A percentile compares a stretch with the other conserved stretches of the same genome.
Evolutionary conservation across 2,888 invertebrate genomes (phyloP).

Genomic region (Junonia oenone): DNA sequence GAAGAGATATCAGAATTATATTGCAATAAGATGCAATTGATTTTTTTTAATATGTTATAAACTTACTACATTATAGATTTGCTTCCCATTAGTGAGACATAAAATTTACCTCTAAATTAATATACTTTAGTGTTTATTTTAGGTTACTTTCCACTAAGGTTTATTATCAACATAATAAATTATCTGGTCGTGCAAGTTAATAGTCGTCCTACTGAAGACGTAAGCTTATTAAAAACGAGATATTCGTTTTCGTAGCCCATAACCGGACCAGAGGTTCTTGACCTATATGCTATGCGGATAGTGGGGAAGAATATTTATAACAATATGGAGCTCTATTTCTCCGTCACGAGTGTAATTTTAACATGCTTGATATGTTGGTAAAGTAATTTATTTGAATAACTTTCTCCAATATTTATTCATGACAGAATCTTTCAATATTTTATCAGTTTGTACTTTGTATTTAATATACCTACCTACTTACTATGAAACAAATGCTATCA

Average conservation of each 20-base stretch:
- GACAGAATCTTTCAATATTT: background rate
- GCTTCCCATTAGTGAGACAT: no score
- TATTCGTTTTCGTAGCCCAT: conserved; percentile 40
- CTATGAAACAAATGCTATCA: no score
- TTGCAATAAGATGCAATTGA: no score
- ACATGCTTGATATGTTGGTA: background rate
- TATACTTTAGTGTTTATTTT: no score
- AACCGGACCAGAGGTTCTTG: conserved; percentile 52
- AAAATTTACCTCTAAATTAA: no score
- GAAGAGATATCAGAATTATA: no score
- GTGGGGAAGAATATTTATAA: conserved; percentile 36
- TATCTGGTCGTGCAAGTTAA: background rate
- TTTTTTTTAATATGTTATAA: no score
- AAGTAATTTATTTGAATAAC: background rate
- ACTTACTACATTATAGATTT: no score
- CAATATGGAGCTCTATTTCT: conserved; percentile 34
- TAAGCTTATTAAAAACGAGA: conserved; percentile 14
- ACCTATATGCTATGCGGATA: conserved; percentile 47
- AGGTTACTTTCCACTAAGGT: background rate
- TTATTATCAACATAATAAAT: background rate
- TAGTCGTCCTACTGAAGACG: background rate
- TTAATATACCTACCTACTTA: no score
- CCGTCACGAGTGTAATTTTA: conserved; percentile 5
- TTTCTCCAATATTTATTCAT: no score
- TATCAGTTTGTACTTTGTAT: background rate